Base-by-base conservation (phyloP, 2,888 invertebrate genomes). In the Lamproptera curius region DNA sequence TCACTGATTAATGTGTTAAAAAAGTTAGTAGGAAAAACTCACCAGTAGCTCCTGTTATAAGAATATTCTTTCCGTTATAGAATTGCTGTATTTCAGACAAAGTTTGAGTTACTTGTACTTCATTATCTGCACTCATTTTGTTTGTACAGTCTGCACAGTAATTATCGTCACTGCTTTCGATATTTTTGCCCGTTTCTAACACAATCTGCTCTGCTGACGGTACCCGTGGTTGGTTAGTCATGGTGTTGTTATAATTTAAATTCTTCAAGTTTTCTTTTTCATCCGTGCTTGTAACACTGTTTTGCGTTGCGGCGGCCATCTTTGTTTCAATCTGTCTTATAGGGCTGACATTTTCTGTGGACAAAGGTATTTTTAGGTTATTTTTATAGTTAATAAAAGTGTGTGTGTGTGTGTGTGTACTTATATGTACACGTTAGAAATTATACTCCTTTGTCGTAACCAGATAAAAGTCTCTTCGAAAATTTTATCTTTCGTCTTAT, bases 21-120 rank as follows among this genome's bases (percentile, higher is more conserved):
- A 23, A 23, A 23, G 23, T 23, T 23, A 23, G 4, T 23, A 23
- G n/a, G n/a, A n/a, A n/a, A 10, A 17, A 46, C 67, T 73, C 51
- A 88, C 91, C 91, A 54, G 90, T 90, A 17, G 87, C 90, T 42
- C 92, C 92, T 20, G 92, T 91, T 16, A 92, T 81, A 5, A 92
- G 76, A 0, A 92, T 58, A 62, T 84, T 89, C 60, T 91, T 90
- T 11, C 89, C 87, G 51, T 84, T 70, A 53, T 90, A 92, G 70
- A 91, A 92, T 57, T 79, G 70, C 57, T 91, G 90, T 5, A 91
- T 67, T 0, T 84, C 79, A 0, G 88, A 74, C 47, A 76, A 47
- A 26, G 56, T 65, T 1, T 57, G 52, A n/a, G 51, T 48, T n/a
- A 62, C 62, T 9, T n/a, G 31, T 1, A 11, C n/a, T 11, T 31